Percentiles rank a stretch among this genome's conserved stretches.
Conservation (phyloP, 92 coral and sea anemone species). For the Paragorgia papillata region DNA sequence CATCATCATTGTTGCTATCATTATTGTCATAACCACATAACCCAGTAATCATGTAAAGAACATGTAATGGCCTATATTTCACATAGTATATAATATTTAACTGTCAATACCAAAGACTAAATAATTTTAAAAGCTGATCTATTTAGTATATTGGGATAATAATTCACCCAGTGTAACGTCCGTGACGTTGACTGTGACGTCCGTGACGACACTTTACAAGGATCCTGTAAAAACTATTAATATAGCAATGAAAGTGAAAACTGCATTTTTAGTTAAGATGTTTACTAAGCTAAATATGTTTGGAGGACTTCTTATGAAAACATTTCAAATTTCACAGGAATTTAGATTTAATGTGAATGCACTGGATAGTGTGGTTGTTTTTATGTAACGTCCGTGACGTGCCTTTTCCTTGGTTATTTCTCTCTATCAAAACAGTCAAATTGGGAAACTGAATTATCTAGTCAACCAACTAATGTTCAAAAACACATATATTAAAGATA, state of each 20-base stretch:
- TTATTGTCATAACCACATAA: constrained; percentile 9
- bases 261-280: constrained; percentile 26
- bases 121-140: not conserved
- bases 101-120: constrained; percentile 16
- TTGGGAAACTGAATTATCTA: constrained; percentile 22
- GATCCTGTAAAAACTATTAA: not conserved
- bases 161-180: constrained; percentile 37
- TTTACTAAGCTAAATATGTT: constrained; percentile 14
- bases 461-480: constrained; percentile 25
- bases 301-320: constrained; percentile 31
- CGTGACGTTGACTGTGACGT: constrained; percentile 39
- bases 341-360: too few relatives aligned
- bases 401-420: too few relatives aligned
- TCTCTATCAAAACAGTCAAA: too few relatives aligned
- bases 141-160: not conserved
- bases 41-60: too few relatives aligned
- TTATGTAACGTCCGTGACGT: too few relatives aligned
- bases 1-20: too few relatives aligned
- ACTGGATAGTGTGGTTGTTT: too few relatives aligned
- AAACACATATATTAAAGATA: constrained; percentile 16
- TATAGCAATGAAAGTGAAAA: constrained; percentile 14
- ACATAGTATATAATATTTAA: not conserved
- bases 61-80: not conserved
- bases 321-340: not conserved
- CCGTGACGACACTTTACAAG: constrained; percentile 36